Evolutionary conservation across 2,113 vertebrate species (phyloP).

Genomic region (Erythrolamprus reginae): DNA sequence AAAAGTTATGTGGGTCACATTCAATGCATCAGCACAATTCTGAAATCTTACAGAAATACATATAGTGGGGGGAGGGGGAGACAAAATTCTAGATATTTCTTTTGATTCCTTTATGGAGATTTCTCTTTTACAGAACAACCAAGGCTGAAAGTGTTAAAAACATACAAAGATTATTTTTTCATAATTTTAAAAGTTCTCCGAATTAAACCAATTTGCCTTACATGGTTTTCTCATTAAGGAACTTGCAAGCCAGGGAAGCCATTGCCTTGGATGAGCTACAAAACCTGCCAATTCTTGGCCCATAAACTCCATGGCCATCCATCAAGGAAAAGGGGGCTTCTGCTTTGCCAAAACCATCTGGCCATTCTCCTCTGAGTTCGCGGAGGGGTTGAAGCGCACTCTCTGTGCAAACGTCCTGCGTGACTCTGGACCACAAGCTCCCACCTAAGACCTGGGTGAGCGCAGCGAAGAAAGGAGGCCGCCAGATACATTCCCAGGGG

Average conservation of each 20-base stretch:
- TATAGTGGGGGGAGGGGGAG: not conserved
- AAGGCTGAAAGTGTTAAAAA: conserved; percentile 38
- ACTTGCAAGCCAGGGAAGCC: conserved; percentile 68
- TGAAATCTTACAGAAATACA: conserved; percentile 76
- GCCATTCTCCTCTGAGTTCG: conserved; percentile 41
- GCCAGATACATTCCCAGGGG: too few species aligned
- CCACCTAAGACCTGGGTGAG: not conserved
- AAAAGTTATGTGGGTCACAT: conserved; percentile 82
- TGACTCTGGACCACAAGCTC: not conserved
- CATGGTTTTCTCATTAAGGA: conserved; percentile 67
- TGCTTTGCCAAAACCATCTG: conserved; percentile 45
- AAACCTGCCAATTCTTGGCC: conserved; percentile 69
- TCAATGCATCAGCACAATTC: conserved; percentile 73
- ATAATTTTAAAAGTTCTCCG: not conserved
- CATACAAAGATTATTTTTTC: conserved; percentile 54
- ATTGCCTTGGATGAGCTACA: conserved; percentile 67
- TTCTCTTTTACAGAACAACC: conserved; percentile 32
- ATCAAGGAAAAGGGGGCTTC: conserved; percentile 67
- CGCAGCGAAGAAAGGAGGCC: not conserved
- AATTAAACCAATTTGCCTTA: conserved; percentile 30
- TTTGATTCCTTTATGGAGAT: conserved; percentile 57
- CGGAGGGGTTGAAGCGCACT: too few species aligned
- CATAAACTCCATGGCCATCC: conserved; percentile 77
- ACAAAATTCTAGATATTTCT: conserved; percentile 43
- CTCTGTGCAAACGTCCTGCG: not conserved